Conservation (phyloP, 2,888 invertebrate genomes). For the Yponomeuta plumbellus region DNA sequence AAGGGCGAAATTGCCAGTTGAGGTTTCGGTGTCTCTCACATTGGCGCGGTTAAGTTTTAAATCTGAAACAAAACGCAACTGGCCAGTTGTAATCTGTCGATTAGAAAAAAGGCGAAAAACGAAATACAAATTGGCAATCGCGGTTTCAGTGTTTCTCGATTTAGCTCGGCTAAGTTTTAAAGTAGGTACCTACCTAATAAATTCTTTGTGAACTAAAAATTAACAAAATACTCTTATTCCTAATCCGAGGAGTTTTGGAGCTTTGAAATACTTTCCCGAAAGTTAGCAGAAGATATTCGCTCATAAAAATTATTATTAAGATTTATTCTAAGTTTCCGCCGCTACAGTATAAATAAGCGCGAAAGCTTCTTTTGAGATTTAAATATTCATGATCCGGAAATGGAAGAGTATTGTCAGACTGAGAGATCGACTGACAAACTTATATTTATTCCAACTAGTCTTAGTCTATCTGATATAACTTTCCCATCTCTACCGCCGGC, state of each 20-base stretch:
- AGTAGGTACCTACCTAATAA: background rate
- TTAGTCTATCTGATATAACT: background rate
- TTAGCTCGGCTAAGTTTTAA: background rate
- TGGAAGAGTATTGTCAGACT: conserved; percentile 4
- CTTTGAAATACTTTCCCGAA: background rate
- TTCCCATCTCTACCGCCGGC: background rate
- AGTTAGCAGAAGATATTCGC: background rate
- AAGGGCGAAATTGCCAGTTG: too few relatives aligned
- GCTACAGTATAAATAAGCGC: background rate
- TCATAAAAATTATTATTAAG: background rate
- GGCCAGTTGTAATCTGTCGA: background rate
- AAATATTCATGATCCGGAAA: conserved; percentile 15
- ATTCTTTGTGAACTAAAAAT: background rate
- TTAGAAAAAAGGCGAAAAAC: background rate
- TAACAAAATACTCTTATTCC: background rate
- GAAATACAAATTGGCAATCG: too few relatives aligned
- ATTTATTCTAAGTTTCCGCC: conserved; percentile 9
- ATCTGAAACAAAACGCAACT: background rate
- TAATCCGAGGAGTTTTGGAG: background rate
- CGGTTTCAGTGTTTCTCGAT: background rate
- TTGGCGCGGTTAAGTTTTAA: too few relatives aligned
- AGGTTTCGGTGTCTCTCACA: too few relatives aligned
- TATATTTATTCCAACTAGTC: conserved; percentile 1
- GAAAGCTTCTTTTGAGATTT: conserved; percentile 12
- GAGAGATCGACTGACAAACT: background rate